Conservation (phyloP, 2,797 vertebrate genomes). For the Vipera latastei region DNA sequence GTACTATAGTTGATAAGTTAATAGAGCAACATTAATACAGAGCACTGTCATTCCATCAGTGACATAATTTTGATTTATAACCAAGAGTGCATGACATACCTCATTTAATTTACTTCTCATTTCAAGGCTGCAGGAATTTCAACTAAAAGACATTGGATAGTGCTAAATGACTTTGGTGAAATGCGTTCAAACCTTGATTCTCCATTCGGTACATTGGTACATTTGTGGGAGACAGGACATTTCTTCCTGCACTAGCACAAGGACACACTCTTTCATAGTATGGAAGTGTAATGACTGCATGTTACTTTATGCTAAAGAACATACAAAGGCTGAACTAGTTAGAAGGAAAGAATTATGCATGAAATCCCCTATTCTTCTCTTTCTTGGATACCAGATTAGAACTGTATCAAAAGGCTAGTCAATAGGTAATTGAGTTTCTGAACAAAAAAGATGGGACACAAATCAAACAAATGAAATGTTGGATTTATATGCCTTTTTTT, state of each 20-base stretch:
- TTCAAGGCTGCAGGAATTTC: not conserved
- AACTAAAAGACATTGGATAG: not conserved
- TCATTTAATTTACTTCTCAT: not conserved
- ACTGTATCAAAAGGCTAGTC: not conserved
- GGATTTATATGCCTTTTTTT: not conserved
- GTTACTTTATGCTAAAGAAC: not conserved
- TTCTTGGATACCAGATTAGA: not conserved
- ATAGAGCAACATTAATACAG: not conserved
- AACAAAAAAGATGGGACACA: not conserved
- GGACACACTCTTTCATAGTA: not conserved
- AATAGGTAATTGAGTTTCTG: not conserved
- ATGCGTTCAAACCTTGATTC: not conserved
- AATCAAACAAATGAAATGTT: not conserved
- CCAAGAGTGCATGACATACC: not conserved
- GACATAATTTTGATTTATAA: not conserved
- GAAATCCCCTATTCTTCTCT: not conserved
- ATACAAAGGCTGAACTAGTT: not conserved
- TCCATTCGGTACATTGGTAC: not conserved
- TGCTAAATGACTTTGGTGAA: not conserved
- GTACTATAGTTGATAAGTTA: not conserved
- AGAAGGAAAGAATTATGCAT: not conserved
- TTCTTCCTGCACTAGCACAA: not conserved
- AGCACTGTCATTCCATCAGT: not conserved
- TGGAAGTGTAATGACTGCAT: not conserved
- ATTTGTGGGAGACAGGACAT: too few species aligned